Conservation (phyloP, 2,888 invertebrate genomes). For the Ectobius pallidus region DNA sequence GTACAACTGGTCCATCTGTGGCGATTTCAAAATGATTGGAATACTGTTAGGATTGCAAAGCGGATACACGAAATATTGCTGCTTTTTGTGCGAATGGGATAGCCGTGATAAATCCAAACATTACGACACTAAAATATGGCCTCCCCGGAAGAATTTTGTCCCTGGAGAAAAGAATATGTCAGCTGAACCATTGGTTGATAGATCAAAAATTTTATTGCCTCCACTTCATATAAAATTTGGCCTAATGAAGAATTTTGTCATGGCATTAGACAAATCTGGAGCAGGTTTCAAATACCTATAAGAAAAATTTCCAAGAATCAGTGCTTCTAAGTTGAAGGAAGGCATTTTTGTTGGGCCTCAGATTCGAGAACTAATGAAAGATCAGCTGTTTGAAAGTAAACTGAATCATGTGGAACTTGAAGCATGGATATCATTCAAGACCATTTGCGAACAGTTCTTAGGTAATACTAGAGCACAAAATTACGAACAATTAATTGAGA, state of each 20-base stretch:
- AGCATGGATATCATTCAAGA: neutral
- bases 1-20: too few species aligned
- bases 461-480: neutral
- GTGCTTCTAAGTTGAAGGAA: neutral
- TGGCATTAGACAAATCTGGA: neutral
- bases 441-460: neutral
- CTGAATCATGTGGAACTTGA: neutral
- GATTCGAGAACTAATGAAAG: neutral
- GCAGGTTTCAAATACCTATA: neutral
- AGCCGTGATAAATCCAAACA: too few species aligned
- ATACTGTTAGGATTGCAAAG: too few species aligned
- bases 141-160: too few species aligned
- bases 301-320: neutral
- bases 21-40: too few species aligned
- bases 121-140: too few species aligned
- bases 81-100: too few species aligned
- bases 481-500: neutral
- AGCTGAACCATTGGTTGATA: too few species aligned
- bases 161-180: too few species aligned
- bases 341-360: neutral
- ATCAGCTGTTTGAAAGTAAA: neutral
- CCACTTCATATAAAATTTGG: neutral
- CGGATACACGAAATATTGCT: too few species aligned
- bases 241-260: neutral
- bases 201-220: too few species aligned